Evolutionary conservation across 2,797 vertebrate genomes (phyloP).

Genomic region (Gorsachius magnificus): DNA sequence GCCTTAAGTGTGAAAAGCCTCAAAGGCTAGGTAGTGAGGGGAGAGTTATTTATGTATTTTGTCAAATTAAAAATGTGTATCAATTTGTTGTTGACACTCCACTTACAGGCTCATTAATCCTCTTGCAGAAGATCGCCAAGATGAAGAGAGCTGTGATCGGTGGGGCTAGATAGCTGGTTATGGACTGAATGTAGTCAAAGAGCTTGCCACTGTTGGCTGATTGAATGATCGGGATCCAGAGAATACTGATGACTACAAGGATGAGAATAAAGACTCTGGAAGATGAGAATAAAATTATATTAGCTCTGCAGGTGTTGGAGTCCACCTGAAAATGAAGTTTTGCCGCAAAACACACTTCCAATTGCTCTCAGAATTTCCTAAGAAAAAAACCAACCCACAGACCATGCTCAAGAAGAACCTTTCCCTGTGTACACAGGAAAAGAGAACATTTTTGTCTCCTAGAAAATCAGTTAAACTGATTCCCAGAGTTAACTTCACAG

Average conservation of each 20-base stretch:
- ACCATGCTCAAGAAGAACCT: background rate
- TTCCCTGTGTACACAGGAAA: background rate
- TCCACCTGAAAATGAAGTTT: background rate
- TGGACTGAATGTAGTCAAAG: constrained; percentile 93
- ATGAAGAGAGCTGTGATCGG: constrained; percentile 93
- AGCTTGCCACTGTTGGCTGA: constrained; percentile 91
- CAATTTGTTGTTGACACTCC: background rate
- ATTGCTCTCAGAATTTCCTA: background rate
- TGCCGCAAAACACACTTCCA: background rate
- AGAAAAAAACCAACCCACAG: background rate
- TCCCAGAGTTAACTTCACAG: background rate
- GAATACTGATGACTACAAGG: constrained; percentile 86
- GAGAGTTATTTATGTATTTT: background rate
- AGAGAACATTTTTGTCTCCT: background rate
- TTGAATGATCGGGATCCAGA: constrained; percentile 95
- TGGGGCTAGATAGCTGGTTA: constrained; percentile 91
- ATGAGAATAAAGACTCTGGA: constrained; percentile 88
- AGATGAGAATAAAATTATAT: background rate
- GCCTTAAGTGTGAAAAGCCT: background rate
- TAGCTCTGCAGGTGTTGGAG: background rate
- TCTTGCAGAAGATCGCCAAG: constrained; percentile 91
- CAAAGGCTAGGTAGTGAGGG: background rate
- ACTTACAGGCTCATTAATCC: constrained; percentile 91
- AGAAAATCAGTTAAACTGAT: background rate
- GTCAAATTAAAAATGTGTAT: background rate